Percentiles rank a stretch among this genome's conserved stretches.
Conservation (phyloP, 1,140 invertebrate genomes). For the Stratiolaelaps scimitus region DNA sequence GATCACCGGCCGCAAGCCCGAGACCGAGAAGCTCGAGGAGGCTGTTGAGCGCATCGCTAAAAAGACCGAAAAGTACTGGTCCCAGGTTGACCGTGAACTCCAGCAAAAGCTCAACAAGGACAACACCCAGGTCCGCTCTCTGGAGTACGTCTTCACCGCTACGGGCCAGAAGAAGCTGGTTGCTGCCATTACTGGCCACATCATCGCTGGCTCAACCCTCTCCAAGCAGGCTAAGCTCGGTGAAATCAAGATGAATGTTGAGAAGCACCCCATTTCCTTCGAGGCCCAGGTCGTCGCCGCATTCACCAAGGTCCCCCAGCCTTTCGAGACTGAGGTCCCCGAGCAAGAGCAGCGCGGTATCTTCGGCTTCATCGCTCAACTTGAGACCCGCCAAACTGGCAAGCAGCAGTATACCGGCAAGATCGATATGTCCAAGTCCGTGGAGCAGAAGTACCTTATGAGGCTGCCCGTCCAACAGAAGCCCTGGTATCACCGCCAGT, state of each 20-base stretch:
- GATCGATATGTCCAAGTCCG: slow-evolving; percentile 24
- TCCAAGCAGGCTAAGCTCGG: slow-evolving; percentile 23
- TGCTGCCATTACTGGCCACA: neutral
- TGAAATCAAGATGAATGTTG: slow-evolving; percentile 19
- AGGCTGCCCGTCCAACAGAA: neutral
- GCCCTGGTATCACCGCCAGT: slow-evolving; percentile 7
- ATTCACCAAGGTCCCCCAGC: slow-evolving; percentile 14
- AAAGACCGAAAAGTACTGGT: slow-evolving; percentile 19
- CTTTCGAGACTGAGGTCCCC: slow-evolving; percentile 3
- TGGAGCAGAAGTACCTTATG: slow-evolving; percentile 22
- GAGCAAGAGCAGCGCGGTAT: slow-evolving; percentile 15
- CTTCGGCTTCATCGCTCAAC: slow-evolving; percentile 17
- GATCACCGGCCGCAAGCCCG: slow-evolving; percentile 25
- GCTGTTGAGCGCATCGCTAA: neutral
- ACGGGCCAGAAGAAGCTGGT: neutral
- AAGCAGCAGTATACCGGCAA: slow-evolving; percentile 24
- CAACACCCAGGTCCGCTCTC: slow-evolving; percentile 20
- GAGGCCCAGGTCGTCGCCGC: neutral
- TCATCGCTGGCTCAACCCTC: neutral
- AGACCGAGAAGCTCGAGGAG: slow-evolving; percentile 14
- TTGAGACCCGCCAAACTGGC: slow-evolving; percentile 2
- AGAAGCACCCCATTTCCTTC: neutral
- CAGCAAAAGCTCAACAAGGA: neutral
- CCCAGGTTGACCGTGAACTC: neutral
- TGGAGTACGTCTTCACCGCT: slow-evolving; percentile 21